Evolutionary conservation across 2,888 invertebrate genomes (phyloP).

Genomic region (Caenorhabditis zanzibari): DNA sequence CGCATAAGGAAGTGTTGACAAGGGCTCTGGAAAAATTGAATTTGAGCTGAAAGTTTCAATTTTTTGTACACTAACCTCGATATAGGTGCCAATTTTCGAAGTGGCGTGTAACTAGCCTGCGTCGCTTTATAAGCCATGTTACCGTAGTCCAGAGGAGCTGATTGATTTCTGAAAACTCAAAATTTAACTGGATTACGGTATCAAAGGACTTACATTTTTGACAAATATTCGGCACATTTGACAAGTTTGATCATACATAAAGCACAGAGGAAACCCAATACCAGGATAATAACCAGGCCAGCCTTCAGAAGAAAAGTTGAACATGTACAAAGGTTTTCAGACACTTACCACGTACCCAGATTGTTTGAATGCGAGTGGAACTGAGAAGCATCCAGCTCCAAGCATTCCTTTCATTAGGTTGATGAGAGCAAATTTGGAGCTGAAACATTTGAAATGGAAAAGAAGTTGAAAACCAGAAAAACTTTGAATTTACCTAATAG

Average conservation of each 20-base stretch:
- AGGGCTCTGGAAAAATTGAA: constrained; percentile 67
- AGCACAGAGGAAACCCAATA: constrained; percentile 78
- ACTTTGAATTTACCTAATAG: constrained; percentile 39
- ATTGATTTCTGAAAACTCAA: constrained; percentile 73
- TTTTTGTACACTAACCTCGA: constrained; percentile 63
- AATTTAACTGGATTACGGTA: not conserved
- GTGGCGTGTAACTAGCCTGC: constrained; percentile 73
- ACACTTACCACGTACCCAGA: constrained; percentile 76
- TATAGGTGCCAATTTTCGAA: constrained; percentile 71
- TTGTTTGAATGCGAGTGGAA: constrained; percentile 81
- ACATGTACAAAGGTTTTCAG: not conserved
- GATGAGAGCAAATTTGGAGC: constrained; percentile 74
- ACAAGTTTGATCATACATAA: constrained; percentile 82
- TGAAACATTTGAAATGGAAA: constrained; percentile 47
- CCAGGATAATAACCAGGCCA: constrained; percentile 76
- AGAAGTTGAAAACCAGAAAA: too few species aligned
- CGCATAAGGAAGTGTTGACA: constrained; percentile 77
- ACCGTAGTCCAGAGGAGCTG: constrained; percentile 84
- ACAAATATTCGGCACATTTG: constrained; percentile 78
- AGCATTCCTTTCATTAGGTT: constrained; percentile 82
- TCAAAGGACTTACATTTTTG: constrained; percentile 73
- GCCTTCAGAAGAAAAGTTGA: constrained; percentile 68
- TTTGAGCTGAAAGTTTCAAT: not conserved
- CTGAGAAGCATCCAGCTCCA: constrained; percentile 80
- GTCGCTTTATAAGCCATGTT: constrained; percentile 83